Percentiles rank a stretch among this genome's conserved stretches.
Evolutionary conservation across 2,113 vertebrate genomes (phyloP).

Genomic region (Montifringilla adamsi): DNA sequence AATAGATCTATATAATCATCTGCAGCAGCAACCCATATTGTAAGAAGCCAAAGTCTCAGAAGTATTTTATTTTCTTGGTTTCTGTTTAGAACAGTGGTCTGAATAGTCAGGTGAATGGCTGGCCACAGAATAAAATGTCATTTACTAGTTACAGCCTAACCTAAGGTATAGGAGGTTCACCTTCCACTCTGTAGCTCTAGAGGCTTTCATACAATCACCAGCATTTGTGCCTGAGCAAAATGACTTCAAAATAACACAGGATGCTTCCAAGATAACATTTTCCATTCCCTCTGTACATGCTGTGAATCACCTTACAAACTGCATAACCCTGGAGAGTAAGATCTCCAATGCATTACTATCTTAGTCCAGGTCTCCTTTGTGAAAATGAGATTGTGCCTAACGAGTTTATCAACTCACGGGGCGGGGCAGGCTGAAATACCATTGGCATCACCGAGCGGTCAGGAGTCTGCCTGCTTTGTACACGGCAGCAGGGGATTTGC

Average conservation of each 20-base stretch:
- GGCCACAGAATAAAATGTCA: neutral
- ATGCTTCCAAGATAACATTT: neutral
- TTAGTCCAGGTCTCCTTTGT: neutral
- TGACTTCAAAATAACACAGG: neutral
- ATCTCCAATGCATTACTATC: neutral
- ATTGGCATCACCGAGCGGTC: rapidly evolving
- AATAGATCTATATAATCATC: neutral
- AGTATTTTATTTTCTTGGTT: neutral
- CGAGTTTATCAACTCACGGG: rapidly evolving
- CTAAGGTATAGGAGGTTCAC: neutral
- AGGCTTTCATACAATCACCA: neutral
- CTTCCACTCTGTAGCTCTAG: neutral
- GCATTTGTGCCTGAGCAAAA: neutral
- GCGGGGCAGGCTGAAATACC: neutral
- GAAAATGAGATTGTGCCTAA: neutral
- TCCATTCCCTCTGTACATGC: neutral
- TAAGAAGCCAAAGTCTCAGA: neutral
- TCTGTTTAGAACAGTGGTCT: neutral
- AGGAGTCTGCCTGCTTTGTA: neutral
- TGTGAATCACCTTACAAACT: neutral
- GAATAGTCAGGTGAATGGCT: neutral
- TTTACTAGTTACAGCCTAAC: neutral
- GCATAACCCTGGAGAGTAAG: neutral
- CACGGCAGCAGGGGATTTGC: neutral
- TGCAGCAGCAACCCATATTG: neutral